phyloP scores from a whole-genome alignment of 2,113 vertebrate species.

The Tyto alba region DNA sequence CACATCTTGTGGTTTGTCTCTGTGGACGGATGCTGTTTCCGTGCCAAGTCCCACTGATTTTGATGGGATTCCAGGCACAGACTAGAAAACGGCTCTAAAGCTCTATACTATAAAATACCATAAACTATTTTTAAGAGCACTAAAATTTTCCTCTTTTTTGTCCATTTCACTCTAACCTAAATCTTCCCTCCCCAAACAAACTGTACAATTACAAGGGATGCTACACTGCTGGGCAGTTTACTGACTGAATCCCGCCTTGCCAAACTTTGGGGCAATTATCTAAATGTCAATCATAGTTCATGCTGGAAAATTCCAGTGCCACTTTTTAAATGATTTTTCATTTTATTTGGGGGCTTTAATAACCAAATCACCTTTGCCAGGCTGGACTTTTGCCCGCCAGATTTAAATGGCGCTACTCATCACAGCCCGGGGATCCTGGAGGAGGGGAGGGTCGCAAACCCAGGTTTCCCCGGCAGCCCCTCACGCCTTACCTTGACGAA shows the following conservation, averaged over 20 bases:
- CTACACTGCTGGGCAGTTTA: not conserved
- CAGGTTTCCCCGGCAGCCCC: not conserved
- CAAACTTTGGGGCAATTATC: not conserved
- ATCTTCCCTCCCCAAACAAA: not conserved
- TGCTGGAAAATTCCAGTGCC: not conserved
- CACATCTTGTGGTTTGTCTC: not conserved
- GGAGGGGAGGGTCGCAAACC: rapidly evolving
- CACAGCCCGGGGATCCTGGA: not conserved
- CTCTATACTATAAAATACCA: not conserved
- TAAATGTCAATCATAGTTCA: rapidly evolving
- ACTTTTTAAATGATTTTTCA: not conserved
- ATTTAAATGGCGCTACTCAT: not conserved
- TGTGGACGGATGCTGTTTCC: not conserved
- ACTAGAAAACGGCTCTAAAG: not conserved
- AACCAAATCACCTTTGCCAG: not conserved
- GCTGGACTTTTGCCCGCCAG: not conserved
- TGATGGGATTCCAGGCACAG: not conserved
- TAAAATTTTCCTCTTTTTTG: not conserved
- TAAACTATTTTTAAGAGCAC: not conserved
- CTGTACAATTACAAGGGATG: not conserved
- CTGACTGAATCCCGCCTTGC: not conserved
- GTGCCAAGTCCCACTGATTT: not conserved
- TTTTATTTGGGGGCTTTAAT: not conserved
- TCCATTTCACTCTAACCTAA: not conserved
- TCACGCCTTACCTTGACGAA: constrained; percentile 80